Conservation (phyloP, 37 sponge, comb jelly and placozoan species). For the Cladorhizidae sp. region DNA sequence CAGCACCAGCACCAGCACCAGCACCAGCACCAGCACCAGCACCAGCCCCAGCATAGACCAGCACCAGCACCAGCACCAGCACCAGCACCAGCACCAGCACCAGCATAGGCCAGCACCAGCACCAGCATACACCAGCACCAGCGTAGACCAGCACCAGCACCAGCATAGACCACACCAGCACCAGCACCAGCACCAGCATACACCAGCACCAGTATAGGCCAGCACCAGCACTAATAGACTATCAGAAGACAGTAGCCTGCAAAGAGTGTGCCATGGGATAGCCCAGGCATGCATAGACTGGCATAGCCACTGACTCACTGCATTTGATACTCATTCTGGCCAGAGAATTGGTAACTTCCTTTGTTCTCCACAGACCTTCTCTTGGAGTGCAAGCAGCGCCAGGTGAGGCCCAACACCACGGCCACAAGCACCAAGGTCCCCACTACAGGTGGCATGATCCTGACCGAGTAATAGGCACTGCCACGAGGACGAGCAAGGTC, state of each 20-base stretch:
- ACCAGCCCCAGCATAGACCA: no score
- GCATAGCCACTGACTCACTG: no score
- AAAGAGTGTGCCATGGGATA: no score
- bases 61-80: background rate
- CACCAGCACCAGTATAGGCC: no score
- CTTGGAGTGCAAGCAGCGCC: background rate
- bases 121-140: no score
- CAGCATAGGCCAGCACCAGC: no score
- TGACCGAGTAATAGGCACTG: slow-evolving; percentile 1
- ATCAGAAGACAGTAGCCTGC: no score
- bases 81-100: background rate
- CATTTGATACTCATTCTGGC: background rate
- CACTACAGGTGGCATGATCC: slow-evolving; percentile 27
- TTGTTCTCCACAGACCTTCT: background rate
- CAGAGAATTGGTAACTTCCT: slow-evolving; percentile 10
- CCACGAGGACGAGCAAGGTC: background rate
- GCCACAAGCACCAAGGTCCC: background rate
- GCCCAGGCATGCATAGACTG: no score
- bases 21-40: background rate
- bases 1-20: background rate
- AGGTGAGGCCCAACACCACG: background rate
- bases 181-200: no score
- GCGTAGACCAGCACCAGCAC: no score
- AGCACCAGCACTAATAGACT: background rate
- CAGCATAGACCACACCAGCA: no score